phyloP scores from a whole-genome alignment of 2,888 invertebrate species.

The Unio pictorum region DNA sequence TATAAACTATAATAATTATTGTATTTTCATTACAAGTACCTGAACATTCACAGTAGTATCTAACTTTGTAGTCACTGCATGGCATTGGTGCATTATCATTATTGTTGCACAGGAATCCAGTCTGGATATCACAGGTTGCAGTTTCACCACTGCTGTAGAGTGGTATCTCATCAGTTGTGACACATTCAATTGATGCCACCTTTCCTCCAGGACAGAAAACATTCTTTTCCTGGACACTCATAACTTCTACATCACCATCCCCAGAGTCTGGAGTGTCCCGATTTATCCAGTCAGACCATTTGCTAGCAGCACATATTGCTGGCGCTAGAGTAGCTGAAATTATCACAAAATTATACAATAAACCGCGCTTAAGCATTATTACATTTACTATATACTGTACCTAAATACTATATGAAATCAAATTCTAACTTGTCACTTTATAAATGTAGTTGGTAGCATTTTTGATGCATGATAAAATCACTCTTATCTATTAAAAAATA shows the following conservation, averaged over 20 bases:
- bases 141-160: conserved; percentile 48
- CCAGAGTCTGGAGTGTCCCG: conserved; percentile 37
- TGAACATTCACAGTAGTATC: conserved; percentile 58
- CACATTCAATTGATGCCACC: conserved; percentile 62
- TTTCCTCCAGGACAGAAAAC: conserved; percentile 55
- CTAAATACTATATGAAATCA: no score
- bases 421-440: no score
- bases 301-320: conserved; percentile 13
- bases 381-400: no score
- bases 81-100: conserved; percentile 41
- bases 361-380: no score
- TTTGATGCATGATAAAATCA: no score
- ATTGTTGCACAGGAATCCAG: conserved; percentile 80
- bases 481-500: no score
- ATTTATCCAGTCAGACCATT: conserved; percentile 59
- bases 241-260: conserved; percentile 50
- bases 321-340: background rate
- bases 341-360: no score
- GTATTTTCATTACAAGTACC: conserved; percentile 3
- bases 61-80: conserved; percentile 66
- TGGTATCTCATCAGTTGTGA: conserved; percentile 45
- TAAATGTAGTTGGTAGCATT: no score
- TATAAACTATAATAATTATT: background rate
- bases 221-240: conserved; percentile 36
- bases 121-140: conserved; percentile 74